Evolutionary conservation across 2,888 invertebrate genomes (phyloP), one percentile per base, ranked within the genome.

Genomic region (Poecilus cupreus): DNA sequence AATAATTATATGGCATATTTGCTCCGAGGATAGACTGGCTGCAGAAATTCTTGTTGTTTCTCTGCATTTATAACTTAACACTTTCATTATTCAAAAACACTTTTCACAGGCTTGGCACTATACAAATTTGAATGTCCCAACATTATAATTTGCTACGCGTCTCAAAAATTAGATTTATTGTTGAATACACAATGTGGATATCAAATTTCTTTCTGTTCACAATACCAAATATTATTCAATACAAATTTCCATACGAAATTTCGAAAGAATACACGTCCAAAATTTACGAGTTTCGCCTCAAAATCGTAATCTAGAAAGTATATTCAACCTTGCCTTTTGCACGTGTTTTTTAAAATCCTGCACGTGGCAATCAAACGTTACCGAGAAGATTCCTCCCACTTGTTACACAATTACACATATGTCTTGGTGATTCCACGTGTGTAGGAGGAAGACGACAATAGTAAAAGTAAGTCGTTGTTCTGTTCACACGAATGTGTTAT

Each of bases 241-340:
- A 10, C 11, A 8, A 60, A 60, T 60, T 60, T 60, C 13, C 26
- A 60, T 60, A 26, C 37, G 6, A 49, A 74, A 74, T 74, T 49
- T 74, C 26, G 74, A 74, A 74, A 60, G 5, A 20, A 22, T 20
- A 49, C 37, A 37, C 13, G 5, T 10, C 60, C 60, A 43, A 43
- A 72, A 72, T 72, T 72, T 72, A 43, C 11, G 22, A 60, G 60
- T 60, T 60, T 60, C 43, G 24, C 13, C 60, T 60, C 16, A 68
- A 68, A 74, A 18, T 76, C 20, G 11, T 22, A 57, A 46, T 64
- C 43, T 78, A 78, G 78, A 78, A 78, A 78, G 78, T 78, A 26
- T 13, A 13, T 39, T 5, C 16, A 37, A 54, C 76, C 76, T 78
- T 78, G 22, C 10, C 13, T n/a, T 57, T 32, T 22, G 13, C 46